Evolutionary conservation across 2,113 vertebrate genomes (phyloP).

Genomic region (Colinus virginianus): DNA sequence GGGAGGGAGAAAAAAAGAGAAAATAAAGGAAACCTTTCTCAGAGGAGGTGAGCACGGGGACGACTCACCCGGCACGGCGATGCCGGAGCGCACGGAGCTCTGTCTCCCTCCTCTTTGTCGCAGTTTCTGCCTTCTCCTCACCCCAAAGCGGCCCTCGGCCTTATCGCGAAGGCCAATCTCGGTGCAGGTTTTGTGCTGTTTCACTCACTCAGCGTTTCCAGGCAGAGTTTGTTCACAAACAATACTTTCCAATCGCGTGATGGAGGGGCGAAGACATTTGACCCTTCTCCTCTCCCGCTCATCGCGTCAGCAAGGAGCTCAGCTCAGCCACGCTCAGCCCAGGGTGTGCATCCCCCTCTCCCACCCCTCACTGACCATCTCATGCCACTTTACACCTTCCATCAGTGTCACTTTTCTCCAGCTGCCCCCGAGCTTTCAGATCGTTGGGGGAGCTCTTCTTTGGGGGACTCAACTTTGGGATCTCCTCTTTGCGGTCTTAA

Average conservation of each 20-base stretch:
- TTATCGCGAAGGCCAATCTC: constrained; percentile 66
- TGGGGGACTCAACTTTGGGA: too few species aligned
- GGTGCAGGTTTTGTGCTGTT: constrained; percentile 30
- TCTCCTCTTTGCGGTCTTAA: fast-evolving
- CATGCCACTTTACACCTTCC: neutral
- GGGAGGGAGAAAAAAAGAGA: neutral
- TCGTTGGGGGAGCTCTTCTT: neutral
- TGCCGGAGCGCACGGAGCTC: neutral
- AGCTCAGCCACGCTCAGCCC: neutral
- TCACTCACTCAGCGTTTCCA: constrained; percentile 73
- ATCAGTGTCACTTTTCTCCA: neutral
- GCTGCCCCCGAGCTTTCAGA: neutral
- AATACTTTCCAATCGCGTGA: constrained; percentile 12
- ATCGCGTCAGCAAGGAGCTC: neutral
- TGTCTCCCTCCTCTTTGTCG: neutral
- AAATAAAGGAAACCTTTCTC: neutral
- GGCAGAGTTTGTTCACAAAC: constrained; percentile 15
- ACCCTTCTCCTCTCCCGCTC: neutral
- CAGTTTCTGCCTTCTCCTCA: constrained; percentile 37
- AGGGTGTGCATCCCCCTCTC: neutral
- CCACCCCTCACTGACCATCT: neutral
- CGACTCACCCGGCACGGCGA: neutral
- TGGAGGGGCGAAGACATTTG: neutral
- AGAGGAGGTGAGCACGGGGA: neutral
- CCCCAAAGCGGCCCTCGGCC: neutral